These are phyloP conservation scores for Gryllus longicercus DNA, from an alignment of 2,888 invertebrate genomes.

Conservation along the genomic window DNA sequence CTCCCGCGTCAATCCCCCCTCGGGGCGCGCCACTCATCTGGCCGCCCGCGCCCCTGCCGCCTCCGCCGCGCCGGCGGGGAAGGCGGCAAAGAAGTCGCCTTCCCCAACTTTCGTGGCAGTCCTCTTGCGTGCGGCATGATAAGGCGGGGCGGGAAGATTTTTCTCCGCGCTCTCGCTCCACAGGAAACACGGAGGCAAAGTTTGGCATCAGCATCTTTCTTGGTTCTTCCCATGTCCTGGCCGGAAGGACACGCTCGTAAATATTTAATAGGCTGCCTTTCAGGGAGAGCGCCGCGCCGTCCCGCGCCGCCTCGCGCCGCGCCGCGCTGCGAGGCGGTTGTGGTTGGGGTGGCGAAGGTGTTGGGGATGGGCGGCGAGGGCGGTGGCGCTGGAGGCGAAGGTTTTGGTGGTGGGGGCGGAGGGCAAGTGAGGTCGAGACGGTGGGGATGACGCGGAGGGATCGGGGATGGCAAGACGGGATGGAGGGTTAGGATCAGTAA, in stretches of 20 bases:
- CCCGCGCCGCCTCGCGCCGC: background rate
- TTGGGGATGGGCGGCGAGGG: too few species aligned
- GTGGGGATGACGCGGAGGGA: too few species aligned
- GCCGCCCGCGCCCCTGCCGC: too few species aligned
- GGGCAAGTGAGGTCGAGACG: too few species aligned
- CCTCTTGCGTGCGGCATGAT: background rate
- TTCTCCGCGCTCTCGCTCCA: background rate
- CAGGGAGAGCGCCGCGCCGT: background rate
- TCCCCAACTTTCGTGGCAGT: background rate
- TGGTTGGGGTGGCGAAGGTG: too few species aligned
- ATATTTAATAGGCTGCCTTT: slow-evolving; percentile 10
- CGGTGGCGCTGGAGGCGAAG: too few species aligned
- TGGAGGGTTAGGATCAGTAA: too few species aligned
- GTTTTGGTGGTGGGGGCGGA: too few species aligned
- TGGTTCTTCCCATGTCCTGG: slow-evolving; percentile 17
- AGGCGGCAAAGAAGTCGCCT: background rate
- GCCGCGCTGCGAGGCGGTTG: too few species aligned
- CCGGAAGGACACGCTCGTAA: slow-evolving; percentile 9
- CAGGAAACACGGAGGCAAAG: slow-evolving; percentile 17
- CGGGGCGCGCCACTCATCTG: too few species aligned
- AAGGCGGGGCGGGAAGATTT: background rate
- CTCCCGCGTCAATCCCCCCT: too few species aligned
- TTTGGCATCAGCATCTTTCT: slow-evolving; percentile 17
- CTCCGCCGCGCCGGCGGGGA: background rate
- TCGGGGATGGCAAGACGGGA: too few species aligned